Conservation (phyloP, 2,888 invertebrate species). For the Platerodrilus igneus region DNA sequence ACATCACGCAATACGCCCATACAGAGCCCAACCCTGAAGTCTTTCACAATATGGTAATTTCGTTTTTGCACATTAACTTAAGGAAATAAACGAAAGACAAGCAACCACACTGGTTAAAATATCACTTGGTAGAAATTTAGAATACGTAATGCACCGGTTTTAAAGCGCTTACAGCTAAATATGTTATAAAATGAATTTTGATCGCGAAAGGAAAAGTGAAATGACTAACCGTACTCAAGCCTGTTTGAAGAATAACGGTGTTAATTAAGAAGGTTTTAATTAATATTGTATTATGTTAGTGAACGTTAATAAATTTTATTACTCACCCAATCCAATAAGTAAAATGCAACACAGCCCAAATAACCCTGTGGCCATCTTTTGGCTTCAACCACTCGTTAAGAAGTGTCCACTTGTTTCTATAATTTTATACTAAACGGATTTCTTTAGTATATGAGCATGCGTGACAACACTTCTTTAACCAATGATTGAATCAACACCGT, state of each 20-base stretch:
- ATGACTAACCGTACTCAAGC: constrained; percentile 2
- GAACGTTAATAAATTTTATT: constrained; percentile 23
- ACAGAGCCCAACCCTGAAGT: constrained; percentile 7
- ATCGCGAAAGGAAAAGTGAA: constrained; percentile 18
- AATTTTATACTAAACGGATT: constrained; percentile 48
- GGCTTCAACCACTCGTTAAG: constrained; percentile 47
- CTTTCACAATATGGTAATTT: constrained; percentile 12
- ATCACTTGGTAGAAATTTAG: constrained; percentile 6
- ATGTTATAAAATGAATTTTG: neutral
- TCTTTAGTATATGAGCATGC: constrained; percentile 43
- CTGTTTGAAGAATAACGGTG: neutral
- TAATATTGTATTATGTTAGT: constrained; percentile 7
- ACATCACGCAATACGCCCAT: constrained; percentile 7
- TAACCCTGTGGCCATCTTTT: constrained; percentile 47
- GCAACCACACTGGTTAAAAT: too few species aligned
- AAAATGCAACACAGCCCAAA: constrained; percentile 49
- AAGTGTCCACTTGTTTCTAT: constrained; percentile 46
- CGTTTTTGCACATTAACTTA: too few species aligned
- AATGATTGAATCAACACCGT: constrained; percentile 29
- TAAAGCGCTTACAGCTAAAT: constrained; percentile 4
- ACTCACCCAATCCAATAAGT: constrained; percentile 47
- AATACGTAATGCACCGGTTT: constrained; percentile 11
- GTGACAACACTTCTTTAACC: constrained; percentile 31
- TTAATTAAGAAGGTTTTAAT: constrained; percentile 4
- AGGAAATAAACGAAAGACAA: too few species aligned